Base-by-base conservation (phyloP, 2,888 invertebrate species). In the Ametastegia equiseti region DNA sequence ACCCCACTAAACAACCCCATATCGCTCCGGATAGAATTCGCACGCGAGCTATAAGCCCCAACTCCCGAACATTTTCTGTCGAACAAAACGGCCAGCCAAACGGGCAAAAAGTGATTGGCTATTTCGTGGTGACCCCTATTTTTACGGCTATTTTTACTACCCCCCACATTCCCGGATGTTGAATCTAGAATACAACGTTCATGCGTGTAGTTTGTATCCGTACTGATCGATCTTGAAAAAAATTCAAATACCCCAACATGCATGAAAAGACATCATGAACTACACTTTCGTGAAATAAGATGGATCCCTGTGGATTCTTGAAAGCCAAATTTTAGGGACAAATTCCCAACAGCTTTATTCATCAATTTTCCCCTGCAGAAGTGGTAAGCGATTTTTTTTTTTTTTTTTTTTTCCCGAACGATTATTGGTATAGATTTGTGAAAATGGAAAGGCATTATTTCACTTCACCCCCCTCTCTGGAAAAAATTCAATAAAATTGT, bases 111-210 rank as follows among this genome's bases (percentile, higher is more conserved):
- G 69, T 45, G 45, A 42, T 45, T 45, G 69, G 69, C 69, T 45
- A 23, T 71, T 71, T 71, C 45, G 69, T 15, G 69, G 42, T 19
- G 69, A 71, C 69, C 69, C 69, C 45, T 45, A 71, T 45, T 71
- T 71, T 71, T 47, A 71, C 45, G 45, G 27, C 45, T 33, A 45
- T 71, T 39, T 45, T 71, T 71, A 71, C 69, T 15, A 15, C 69
- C 6, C 69, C 6, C 6, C 45, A 15, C 69, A 45, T 71, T 71
- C 15, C 69, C 45, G 69, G 15, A 45, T 45, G 45, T 71, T 23
- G 42, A 39, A 39, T 67, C 36, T 67, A 39, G 19, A 67, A 67
- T 67, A 36, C 67, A 15, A n/a, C 9, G n/a, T 7, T 19, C 36
- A 39, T 65, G 3, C n/a, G 39, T 67, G 11, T 15, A 30, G 60